Base-by-base conservation (phyloP, 1,140 invertebrate genomes). In the Drosophila sucinea region DNA sequence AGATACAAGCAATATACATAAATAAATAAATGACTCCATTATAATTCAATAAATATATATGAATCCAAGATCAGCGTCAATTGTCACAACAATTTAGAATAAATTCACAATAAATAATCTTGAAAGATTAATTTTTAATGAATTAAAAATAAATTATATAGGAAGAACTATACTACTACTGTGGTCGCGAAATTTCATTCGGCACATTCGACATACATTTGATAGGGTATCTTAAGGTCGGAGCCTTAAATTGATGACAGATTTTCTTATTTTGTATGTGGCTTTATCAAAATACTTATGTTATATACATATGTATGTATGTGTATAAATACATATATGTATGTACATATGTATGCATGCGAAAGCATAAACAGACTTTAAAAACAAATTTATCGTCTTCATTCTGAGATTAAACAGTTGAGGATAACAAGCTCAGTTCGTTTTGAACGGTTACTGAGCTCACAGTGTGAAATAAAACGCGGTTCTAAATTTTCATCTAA, bases 381-480 rank as follows among this genome's bases (percentile, higher is more conserved):
- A 51, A 51, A 51, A 51, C 56, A 58, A 58, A 58, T 35, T 58
- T 58, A 58, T 58, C 56, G 56, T 38, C 32, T 56, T 58, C 27
- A 25, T 35, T 35, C 33, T 17, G 25, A 35, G 32, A 10, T 35
- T 38, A 35, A 58, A 25, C 56, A 25, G 56, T 35, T 23, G 17
- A 25, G 32, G 32, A 25, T 27, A 25, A 11, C 11, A 38, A 58
- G 56, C 56, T 58, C 56, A 58, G 56, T 58, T 58, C 17, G 23
- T 32, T 10, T 35, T 58, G 32, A 35, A 7, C 17, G 32, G 33
- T 25, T 35, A 38, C 3, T 7, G 30, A 38, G 32, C 33, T 38
- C 32, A 58, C 32, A 35, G 29, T 17, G 7, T 58, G n/a, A 1
- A 58, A 25, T 17, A 33, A 8, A 35, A 32, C 5, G 29, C 55